Percentiles rank a stretch among this genome's conserved stretches.
phyloP scores from a whole-genome alignment of 2,888 invertebrate species.

The Conistra vaccinii region DNA sequence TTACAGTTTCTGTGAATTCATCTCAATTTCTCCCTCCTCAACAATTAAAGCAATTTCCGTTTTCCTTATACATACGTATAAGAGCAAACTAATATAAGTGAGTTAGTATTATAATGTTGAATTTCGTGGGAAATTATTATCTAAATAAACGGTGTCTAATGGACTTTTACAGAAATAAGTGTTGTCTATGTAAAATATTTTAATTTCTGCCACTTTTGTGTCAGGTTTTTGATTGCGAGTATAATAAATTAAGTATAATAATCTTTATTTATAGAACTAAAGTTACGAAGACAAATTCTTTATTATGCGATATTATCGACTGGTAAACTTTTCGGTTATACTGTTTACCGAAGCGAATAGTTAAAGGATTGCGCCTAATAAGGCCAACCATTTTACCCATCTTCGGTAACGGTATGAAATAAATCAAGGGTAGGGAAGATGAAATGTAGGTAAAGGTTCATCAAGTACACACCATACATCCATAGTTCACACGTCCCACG shows the following conservation, averaged over 20 bases:
- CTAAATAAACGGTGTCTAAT: slow-evolving; percentile 11
- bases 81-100: slow-evolving; percentile 57
- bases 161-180: slow-evolving; percentile 2
- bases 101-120: slow-evolving; percentile 37
- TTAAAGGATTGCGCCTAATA: not conserved
- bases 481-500: too few relatives aligned
- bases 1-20: slow-evolving; percentile 50
- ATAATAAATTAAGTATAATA: not conserved
- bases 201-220: not conserved
- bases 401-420: not conserved
- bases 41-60: slow-evolving; percentile 30
- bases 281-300: not conserved
- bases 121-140: slow-evolving; percentile 26
- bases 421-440: not conserved
- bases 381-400: not conserved
- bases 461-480: too few relatives aligned
- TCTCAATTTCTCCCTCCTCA: slow-evolving; percentile 18
- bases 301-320: not conserved
- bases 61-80: not conserved
- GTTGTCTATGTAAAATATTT: not conserved
- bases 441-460: not conserved
- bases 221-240: not conserved
- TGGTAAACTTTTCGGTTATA: not conserved
- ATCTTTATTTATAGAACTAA: not conserved
- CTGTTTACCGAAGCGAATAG: not conserved